Base-by-base conservation (phyloP, 23 tunicate species). In the Halocynthia roretzi region DNA sequence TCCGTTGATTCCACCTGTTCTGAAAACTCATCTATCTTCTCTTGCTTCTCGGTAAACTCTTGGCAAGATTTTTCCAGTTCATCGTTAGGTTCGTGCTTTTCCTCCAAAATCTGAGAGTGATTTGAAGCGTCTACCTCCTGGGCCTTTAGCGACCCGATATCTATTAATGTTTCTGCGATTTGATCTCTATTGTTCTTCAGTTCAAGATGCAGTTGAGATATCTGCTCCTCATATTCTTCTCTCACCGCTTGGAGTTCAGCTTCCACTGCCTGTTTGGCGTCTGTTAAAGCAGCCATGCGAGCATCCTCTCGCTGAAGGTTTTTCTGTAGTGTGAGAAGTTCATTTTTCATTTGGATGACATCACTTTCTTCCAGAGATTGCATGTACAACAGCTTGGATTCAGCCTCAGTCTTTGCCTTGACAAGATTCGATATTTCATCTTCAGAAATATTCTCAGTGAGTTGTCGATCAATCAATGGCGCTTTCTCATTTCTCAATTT, bases 301-400 rank as follows among this genome's bases (percentile, higher is more conserved):
- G 62, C 65, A 56, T 74, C 56, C 31, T 74, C 78, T 22, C 10
- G 15, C 62, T 74, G 64, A 8, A 74, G 31, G 31, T 64, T 74
- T 18, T 56, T 53, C 10, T 64, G 31, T 44, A 74, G 63, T 12
- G 55, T 64, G 50, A 52, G 64, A 56, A 74, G 78, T 18, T 74
- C 64, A 20, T 20, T 8, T 56, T 54, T 74, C 10, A 74, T 8
- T 11, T 53, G 31, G 11, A 64, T 20, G 64, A 74, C 56, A 4
- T 52, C 78, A 44, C 56, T 64, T 10, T 54, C 64, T 48, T 74
- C 62, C 56, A 20, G 14, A 8, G 50, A 22, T 21, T 21, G 63
- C 21, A 74, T 8, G 8, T 62, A 53, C 19, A 12, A 22, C 11
- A 74, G 63, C 63, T 74, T 48, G 10, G 78, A 52, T 12, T 10